Base-by-base conservation (phyloP, 2,888 invertebrate genomes). In the Metopia argyrocephala region DNA sequence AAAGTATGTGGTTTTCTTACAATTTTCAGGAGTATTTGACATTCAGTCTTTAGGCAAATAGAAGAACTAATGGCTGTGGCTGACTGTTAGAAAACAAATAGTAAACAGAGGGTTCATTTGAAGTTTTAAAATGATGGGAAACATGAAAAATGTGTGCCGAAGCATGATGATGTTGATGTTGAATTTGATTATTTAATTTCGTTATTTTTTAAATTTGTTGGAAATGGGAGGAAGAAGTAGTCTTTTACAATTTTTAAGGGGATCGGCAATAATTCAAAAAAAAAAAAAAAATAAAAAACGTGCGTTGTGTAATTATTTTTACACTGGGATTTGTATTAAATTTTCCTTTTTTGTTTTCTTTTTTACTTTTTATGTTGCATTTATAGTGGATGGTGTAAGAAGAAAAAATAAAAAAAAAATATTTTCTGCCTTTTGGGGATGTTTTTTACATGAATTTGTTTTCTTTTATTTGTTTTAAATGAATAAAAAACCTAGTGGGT, bases 1-100 rank as follows among this genome's bases (percentile, higher is more conserved):
- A 48, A 88, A 88, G 86, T 85, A 85, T 88, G 88, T 84, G 88
- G 88, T 88, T 86, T 9, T 38, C 84, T 62, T 21, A 28, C 71
- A 83, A 82, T 84, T 83, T 84, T 84, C 84, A 65, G 78, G 73
- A 82, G 73, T 76, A 71, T 79, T 82, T 81, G 74, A 62, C 50
- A 80, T 73, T 74, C 59, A 73, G 31, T 65, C 52, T 61, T 59
- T 65, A 48, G 25, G 38, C 70, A 76, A 69, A 79, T 69, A 69
- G 59, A 79, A 82, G 75, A n/a, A 27, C 15, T n/a, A 27, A n/a
- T 18, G n/a, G 20, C 3, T 12, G 38, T 12, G 12, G 0, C 38
- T 12, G 12, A 1, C n/a, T n/a, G n/a, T 12, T 12, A 38, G 15
- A 12, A 38, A 38, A 9, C 31, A 9, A 52, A n/a, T 50, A 23